phyloP scores from a whole-genome alignment of 2,797 vertebrate genomes.

The Macropus fuliginosus region DNA sequence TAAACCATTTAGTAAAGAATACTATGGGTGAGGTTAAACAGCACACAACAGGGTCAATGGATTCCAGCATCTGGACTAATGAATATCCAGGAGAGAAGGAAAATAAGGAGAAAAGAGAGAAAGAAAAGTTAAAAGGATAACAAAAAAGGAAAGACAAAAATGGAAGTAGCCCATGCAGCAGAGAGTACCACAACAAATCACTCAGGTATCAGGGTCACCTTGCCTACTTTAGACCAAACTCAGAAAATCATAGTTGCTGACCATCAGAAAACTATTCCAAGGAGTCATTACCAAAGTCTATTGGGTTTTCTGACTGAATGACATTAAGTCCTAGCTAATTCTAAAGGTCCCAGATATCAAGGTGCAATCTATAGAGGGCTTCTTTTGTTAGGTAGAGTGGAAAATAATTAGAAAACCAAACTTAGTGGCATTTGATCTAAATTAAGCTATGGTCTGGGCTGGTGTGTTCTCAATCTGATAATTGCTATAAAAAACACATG shows the following conservation, averaged over 20 bases:
- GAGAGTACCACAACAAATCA: neutral
- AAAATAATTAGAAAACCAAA: constrained; percentile 63
- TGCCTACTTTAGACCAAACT: neutral
- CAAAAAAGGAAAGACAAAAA: neutral
- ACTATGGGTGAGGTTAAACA: neutral
- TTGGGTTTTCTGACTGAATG: neutral
- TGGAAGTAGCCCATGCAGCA: neutral
- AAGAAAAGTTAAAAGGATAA: neutral
- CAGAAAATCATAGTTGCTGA: neutral
- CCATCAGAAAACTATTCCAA: neutral
- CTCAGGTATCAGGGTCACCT: neutral
- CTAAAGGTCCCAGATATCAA: neutral
- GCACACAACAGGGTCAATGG: neutral
- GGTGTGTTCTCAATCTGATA: constrained; percentile 76
- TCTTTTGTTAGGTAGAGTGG: neutral
- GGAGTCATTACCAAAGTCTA: neutral
- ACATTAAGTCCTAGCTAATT: neutral
- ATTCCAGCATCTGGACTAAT: neutral
- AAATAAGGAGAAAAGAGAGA: neutral
- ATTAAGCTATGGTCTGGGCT: constrained; percentile 73
- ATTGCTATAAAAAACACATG: constrained; percentile 73
- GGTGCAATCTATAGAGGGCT: neutral
- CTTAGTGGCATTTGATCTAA: constrained; percentile 52
- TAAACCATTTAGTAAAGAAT: neutral
- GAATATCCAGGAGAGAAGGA: neutral